These are phyloP conservation scores for Lepilemur septentrionalis DNA, from an alignment of 2,797 vertebrate genomes.

Conservation along the genomic window DNA sequence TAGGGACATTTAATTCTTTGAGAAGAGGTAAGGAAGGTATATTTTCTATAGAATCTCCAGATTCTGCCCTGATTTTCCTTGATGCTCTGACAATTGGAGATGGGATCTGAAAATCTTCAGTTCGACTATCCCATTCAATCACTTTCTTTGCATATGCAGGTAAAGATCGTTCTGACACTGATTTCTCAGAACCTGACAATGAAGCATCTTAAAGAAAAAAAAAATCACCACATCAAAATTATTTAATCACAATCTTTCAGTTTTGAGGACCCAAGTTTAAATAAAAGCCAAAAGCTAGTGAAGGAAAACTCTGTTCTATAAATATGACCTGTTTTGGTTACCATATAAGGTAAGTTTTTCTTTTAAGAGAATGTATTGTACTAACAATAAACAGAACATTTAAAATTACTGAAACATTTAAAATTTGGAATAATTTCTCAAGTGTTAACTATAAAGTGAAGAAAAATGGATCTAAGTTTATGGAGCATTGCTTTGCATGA, in stretches of 20 bases:
- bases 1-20: conserved; percentile 72
- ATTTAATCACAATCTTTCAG: conserved; percentile 50
- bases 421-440: conserved; percentile 50
- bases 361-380: background rate
- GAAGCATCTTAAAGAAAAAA: conserved; percentile 79
- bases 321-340: conserved; percentile 42
- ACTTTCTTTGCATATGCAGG: conserved; percentile 74
- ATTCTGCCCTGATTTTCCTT: conserved; percentile 80
- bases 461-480: conserved; percentile 27
- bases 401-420: conserved; percentile 14
- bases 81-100: conserved; percentile 83
- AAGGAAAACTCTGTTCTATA: conserved; percentile 45
- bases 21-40: conserved; percentile 69
- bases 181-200: conserved; percentile 72
- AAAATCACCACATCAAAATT: conserved; percentile 44
- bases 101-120: conserved; percentile 74
- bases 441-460: conserved; percentile 25
- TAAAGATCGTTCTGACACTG: conserved; percentile 73
- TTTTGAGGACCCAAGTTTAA: conserved; percentile 52
- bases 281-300: conserved; percentile 27
- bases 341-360: background rate
- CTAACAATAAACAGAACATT: background rate
- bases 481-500: background rate
- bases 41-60: conserved; percentile 79
- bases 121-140: conserved; percentile 63